Evolutionary conservation across 1,140 invertebrate species (phyloP), one percentile per base, ranked within the genome.

Genomic region (Euwallacea fornicatus): DNA sequence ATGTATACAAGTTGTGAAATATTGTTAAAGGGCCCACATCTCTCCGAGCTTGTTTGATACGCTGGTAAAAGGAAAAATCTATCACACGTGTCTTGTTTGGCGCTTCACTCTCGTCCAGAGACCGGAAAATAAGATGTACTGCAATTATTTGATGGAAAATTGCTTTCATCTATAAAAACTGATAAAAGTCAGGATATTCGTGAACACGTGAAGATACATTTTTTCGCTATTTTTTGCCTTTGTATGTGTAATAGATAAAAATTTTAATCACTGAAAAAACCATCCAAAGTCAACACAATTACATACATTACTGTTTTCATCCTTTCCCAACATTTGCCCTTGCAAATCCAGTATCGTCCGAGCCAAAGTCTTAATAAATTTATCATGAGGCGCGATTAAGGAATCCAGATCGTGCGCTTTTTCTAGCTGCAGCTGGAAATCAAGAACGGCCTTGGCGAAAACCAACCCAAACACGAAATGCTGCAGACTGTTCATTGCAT

Each of bases 381-480:
- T 67, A 10, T 66, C 60, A 62, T 81, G 80, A n/a, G 75, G 69
- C 44, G 63, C 69, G 8, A 77, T 75, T 16, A 81, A 41, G 8
- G 76, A 66, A 33, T 79, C 75, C 13, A 81, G 56, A 72, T 80
- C 76, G 46, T 74, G 73, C 0, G 80, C 74, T n/a, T 76, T 76
- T 50, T 79, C 77, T 21, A 81, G 77, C 66, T 77, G 76, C 13
- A 75, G 41, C 55, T 80, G 75, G 64, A 79, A 81, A 47, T 75
- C 71, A 16, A 66, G 67, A 9, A 73, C 44, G 66, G 53, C 71
- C 53, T 77, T 76, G 13, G 16, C 58, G 42, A 89, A 79, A 59
- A 88, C 86, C 79, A 87, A 85, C 2, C 87, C 87, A 77, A 88
- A 87, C 43, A 89, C 80, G 72, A 89, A 89, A 69, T 86, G 84